Base-by-base conservation (phyloP, 2,888 invertebrate genomes). In the Parnassius apollo region DNA sequence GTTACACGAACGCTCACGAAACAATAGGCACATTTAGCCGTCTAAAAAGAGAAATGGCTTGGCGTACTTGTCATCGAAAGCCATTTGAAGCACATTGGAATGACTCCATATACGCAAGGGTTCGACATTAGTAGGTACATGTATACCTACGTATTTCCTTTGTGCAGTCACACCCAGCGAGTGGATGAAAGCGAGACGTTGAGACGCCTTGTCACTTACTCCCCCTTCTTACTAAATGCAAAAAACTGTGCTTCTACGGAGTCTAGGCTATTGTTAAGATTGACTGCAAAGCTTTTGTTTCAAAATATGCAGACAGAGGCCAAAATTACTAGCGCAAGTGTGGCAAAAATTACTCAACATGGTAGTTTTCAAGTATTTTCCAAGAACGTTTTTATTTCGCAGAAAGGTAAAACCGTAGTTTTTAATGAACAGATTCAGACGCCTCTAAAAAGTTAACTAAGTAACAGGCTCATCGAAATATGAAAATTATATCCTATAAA, bases 1-100 rank as follows among this genome's bases (percentile, higher is more conserved):
- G 73, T 78, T 75, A 69, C 71, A 73, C 70, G 72, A 75, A 70
- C 75, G 77, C 73, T 76, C 75, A 68, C 69, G 78, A 82, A 89
- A 91, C 90, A 91, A 91, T 85, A 78, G 88, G 75, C 76, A 80
- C 88, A 87, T 88, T 91, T 85, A 87, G 85, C 76, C 77, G 71
- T 79, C 86, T 86, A 86, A 88, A 87, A 89, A 85, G 80, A 81
- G 81, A 85, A 87, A 83, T 81, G 77, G 78, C 81, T 86, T 81
- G 76, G 79, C 75, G 83, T 83, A 85, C 82, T 87, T 84, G 85
- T 88, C 89, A 91, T 91, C 89, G 90, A 91, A 89, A 88, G 83
- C 85, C 81, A 84, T 88, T 90, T 78, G 81, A 83, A 85, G 83
- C 78, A 86, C 85, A 83, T 85, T 76, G 80, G 76, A 85, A 80